A percentile compares a stretch with the other conserved stretches of the same genome.
Evolutionary conservation across 2,797 vertebrate species (phyloP).

Genomic region (Ciconia nigra): DNA sequence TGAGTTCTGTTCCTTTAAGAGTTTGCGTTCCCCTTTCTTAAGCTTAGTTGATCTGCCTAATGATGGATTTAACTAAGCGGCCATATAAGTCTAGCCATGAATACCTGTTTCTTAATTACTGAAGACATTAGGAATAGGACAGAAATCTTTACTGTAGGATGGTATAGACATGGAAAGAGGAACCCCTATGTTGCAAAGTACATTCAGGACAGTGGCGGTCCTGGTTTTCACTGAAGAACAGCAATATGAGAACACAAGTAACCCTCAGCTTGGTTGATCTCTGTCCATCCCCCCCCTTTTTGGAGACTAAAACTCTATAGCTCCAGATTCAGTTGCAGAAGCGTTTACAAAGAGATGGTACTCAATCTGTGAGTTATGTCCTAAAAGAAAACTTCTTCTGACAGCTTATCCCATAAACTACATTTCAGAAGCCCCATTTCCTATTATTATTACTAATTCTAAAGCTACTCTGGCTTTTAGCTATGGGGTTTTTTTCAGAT

Average conservation of each 20-base stretch:
- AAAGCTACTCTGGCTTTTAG: background rate
- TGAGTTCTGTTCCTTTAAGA: slow-evolving; percentile 28
- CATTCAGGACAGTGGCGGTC: background rate
- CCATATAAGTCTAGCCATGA: background rate
- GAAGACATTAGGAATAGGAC: background rate
- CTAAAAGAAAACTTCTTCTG: background rate
- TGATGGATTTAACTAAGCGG: slow-evolving; percentile 37
- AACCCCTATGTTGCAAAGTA: background rate
- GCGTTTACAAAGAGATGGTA: background rate
- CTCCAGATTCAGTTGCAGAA: background rate
- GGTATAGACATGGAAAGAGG: background rate
- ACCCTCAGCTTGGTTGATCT: background rate
- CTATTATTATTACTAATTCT: background rate
- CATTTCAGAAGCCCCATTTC: background rate
- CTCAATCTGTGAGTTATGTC: background rate
- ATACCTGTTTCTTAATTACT: slow-evolving; percentile 8
- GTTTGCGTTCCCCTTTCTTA: background rate
- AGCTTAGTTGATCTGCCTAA: slow-evolving; percentile 54
- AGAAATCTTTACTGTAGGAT: background rate
- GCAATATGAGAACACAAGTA: background rate
- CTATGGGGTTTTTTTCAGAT: background rate
- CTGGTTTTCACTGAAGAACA: background rate
- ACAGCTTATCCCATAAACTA: background rate
- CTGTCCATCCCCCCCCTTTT: background rate
- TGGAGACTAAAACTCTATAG: background rate